These are phyloP conservation scores for Actinia tenebrosa DNA, from an alignment of 64 coral and sea anemone genomes.

Conservation along the genomic window DNA sequence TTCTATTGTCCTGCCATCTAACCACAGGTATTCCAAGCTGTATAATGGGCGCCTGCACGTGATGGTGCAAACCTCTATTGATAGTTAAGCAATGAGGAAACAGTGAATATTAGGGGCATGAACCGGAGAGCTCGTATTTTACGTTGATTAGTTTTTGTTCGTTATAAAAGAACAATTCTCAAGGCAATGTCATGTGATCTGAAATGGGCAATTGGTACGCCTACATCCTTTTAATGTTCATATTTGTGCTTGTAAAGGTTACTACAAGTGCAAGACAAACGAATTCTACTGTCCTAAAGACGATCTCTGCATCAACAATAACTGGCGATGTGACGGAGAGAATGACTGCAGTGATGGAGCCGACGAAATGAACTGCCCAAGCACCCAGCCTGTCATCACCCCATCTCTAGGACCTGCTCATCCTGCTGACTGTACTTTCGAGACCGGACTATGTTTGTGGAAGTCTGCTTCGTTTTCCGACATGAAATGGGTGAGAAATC, in stretches of 20 bases:
- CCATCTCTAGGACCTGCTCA: slow-evolving; percentile 46
- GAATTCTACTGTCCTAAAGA: slow-evolving; percentile 77
- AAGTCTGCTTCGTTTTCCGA: slow-evolving; percentile 79
- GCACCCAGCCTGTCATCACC: slow-evolving; percentile 31
- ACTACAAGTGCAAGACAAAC: slow-evolving; percentile 26
- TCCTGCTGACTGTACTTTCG: slow-evolving; percentile 77
- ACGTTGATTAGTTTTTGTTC: too few relatives aligned
- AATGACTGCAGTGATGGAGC: slow-evolving; percentile 75
- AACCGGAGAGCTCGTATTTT: too few relatives aligned
- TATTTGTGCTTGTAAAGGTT: background rate
- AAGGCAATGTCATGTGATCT: too few relatives aligned
- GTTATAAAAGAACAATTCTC: too few relatives aligned
- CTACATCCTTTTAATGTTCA: too few relatives aligned
- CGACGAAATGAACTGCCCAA: slow-evolving; percentile 52
- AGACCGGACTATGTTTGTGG: slow-evolving; percentile 64
- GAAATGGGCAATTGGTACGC: too few relatives aligned
- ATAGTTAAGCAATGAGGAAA: too few relatives aligned
- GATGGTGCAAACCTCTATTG: too few relatives aligned
- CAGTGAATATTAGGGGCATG: too few relatives aligned
- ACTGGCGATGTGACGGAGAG: slow-evolving; percentile 77
- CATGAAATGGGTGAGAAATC: slow-evolving; percentile 60
- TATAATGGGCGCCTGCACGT: too few relatives aligned
- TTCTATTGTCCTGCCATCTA: too few relatives aligned
- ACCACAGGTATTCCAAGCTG: too few relatives aligned
- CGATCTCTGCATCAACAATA: slow-evolving; percentile 72